Evolutionary conservation across 2,797 vertebrate genomes (phyloP), one percentile per base, ranked within the genome.

Genomic region (Ataeniobius toweri): DNA sequence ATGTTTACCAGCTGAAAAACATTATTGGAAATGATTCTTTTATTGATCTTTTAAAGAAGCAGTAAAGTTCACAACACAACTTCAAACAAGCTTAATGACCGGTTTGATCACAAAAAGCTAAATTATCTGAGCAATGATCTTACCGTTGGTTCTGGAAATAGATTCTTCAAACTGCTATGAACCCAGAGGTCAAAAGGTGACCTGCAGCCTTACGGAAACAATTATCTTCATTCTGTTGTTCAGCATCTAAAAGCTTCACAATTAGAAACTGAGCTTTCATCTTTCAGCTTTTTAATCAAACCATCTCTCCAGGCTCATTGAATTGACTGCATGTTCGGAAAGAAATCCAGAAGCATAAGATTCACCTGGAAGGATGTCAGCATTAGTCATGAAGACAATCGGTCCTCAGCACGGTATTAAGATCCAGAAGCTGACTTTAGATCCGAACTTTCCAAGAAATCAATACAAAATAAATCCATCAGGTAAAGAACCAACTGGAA

Each of bases 401-500:
- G 24, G 36, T 73, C 55, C 53, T 3, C 2, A 41, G 51, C 61
- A 31, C 36, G 31, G 4, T 63, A 14, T 65, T 18, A 50, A 50
- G 48, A 36, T 36, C 36, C 36, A 36, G 36, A 36, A 36, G 5
- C 5, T 46, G 6, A 46, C 44, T 10, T 46, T 53, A 5, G 18
- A 20, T 20, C 18, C 14, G 13, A 18, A 3, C 0, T 51, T 53
- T 53, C 16, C 18, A 41, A 9, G 22, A 72, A 55, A 36, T 53
- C 3, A 56, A 16, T 5, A 3, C 3, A 8, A 22, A 39, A 56
- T 77, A 0, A 76, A 67, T 80, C 46, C 24, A 59, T 44, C 75
- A 70, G n/a, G 44, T 41, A 36, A 39, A 58, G 3, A 26, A 77
- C 56, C 31, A 81, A 69, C 68, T 80, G 71, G 14, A 68, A 68